Evolutionary conservation across 2,113 vertebrate species (phyloP), one percentile per base, ranked within the genome.

Genomic region (Alethe castanea): DNA sequence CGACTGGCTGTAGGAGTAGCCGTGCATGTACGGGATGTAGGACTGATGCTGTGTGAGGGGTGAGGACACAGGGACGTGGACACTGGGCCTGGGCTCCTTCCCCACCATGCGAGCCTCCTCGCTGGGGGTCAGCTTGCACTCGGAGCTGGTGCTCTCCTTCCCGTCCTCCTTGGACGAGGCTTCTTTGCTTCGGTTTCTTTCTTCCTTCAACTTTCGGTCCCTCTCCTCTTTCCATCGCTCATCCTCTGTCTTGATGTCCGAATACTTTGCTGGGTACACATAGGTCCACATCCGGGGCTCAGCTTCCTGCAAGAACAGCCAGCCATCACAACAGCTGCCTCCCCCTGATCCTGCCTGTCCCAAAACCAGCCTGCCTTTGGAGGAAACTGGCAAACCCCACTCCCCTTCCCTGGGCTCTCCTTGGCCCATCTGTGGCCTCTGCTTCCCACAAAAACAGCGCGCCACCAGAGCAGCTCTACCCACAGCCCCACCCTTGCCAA

Each of bases 1-100:
- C 11, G 99, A 98, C 97, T 99, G 99, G 97, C 99, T 99, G 92
- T 99, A 99, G 80, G 99, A 99, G 97, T 99, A 99, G 95, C 99
- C 99, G 26, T 99, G 99, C 99, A 99, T 99, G 97, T 99, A 99
- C 87, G 99, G 99, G 98, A 99, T 98, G 98, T 99, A 99, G 81
- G 99, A 98, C 97, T 99, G 99, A 81, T 99, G 99, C 96, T 99
- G 99, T 9, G 98, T 98, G 96, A 99, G 98, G 18, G 99, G 98
- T 25, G 99, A 99, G 60, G 99, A 98, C 94, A 99, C 99, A 7
- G 99, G 98, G 97, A 99, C 99, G 22, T 99, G 99, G 88, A 98
- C 97, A 14, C 98, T 98, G 24, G 99, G 98, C 52, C 99, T 98
- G 90, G 98, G 98, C 91, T 99, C 99, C 98, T 99, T 99, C 96